Evolutionary conservation across 2,113 vertebrate genomes (phyloP).

Genomic region (Stigmatopora argus): DNA sequence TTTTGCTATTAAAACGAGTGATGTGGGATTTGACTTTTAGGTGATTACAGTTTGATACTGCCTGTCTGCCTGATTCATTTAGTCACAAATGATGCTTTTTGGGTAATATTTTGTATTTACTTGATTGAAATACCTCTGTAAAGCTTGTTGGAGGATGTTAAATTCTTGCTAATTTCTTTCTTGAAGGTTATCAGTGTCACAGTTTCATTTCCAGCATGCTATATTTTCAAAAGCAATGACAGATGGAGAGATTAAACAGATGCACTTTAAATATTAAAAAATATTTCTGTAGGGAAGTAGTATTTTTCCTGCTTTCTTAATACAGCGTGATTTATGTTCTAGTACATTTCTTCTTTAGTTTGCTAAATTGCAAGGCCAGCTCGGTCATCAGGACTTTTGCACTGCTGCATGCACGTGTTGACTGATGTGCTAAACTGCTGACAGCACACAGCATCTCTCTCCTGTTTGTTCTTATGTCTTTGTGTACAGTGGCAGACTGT

Average conservation of each 20-base stretch:
- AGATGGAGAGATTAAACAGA: not conserved
- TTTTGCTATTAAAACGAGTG: too few relatives aligned
- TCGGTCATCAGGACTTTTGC: not conserved
- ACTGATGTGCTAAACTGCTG: not conserved
- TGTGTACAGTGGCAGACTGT: not conserved
- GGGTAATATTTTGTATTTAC: too few relatives aligned
- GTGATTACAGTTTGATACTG: too few relatives aligned
- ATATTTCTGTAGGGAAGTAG: not conserved
- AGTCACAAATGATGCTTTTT: too few relatives aligned
- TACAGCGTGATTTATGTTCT: not conserved
- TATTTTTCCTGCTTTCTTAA: not conserved
- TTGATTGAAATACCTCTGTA: too few relatives aligned
- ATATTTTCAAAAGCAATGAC: not conserved
- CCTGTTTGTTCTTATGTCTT: not conserved
- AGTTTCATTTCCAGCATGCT: not conserved
- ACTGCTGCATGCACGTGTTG: not conserved
- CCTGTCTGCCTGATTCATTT: too few relatives aligned
- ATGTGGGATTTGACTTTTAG: too few relatives aligned
- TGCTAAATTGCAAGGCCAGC: not conserved
- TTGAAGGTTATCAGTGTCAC: not conserved
- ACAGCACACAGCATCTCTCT: not conserved
- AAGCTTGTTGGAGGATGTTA: too few relatives aligned
- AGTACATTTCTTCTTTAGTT: not conserved
- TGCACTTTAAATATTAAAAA: not conserved
- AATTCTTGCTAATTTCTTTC: too few relatives aligned